Conservation (phyloP, 1,140 invertebrate species). For the Achroia grisella region DNA sequence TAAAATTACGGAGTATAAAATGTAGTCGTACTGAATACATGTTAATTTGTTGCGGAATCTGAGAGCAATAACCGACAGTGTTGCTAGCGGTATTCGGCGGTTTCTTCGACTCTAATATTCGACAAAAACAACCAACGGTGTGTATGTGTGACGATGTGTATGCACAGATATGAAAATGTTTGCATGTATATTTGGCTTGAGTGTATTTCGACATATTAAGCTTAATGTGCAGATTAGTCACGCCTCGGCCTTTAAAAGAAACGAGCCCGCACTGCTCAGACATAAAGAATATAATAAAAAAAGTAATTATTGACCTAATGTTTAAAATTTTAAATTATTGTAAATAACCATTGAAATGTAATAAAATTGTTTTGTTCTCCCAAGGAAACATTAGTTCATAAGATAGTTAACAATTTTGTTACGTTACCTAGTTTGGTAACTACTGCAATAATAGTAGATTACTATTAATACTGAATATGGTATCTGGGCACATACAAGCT, state of each 20-base stretch:
- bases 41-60: constrained; percentile 73
- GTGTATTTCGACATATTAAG: constrained; percentile 49
- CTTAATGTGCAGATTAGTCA: constrained; percentile 56
- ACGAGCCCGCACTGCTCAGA: constrained; percentile 8
- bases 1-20: constrained; percentile 64
- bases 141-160: constrained; percentile 31
- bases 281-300: constrained; percentile 3
- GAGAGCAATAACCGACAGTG: constrained; percentile 69
- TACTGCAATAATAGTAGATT: no score
- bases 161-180: constrained; percentile 28
- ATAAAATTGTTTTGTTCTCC: no score
- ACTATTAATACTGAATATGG: no score
- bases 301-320: no score
- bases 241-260: constrained; percentile 30
- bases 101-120: constrained; percentile 65
- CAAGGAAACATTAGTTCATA: no score
- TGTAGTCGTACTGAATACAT: constrained; percentile 70
- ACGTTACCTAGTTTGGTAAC: no score
- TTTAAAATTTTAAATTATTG: no score
- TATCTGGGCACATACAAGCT: no score
- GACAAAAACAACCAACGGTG: constrained; percentile 53
- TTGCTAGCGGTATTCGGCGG: constrained; percentile 67
- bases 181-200: constrained; percentile 29
- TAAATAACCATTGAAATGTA: no score
- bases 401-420: no score